phyloP scores from a whole-genome alignment of 2,113 vertebrate genomes.

The Cyprinodon variegatus region DNA sequence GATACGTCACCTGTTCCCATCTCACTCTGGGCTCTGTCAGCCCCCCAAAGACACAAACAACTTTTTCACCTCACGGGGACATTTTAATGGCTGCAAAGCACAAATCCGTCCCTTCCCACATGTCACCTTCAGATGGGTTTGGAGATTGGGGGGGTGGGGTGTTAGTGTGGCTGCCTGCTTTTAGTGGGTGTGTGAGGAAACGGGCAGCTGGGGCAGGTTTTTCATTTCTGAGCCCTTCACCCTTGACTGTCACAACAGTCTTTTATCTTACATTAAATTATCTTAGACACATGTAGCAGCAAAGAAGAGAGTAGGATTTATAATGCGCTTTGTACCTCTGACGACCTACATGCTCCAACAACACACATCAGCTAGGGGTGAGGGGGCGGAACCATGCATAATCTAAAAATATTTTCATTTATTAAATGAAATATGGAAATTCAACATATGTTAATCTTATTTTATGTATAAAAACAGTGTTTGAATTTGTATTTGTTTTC shows the following conservation, averaged over 20 bases:
- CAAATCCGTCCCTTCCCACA: constrained; percentile 74
- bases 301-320: constrained; percentile 68
- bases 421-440: too few relatives aligned
- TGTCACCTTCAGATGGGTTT: constrained; percentile 73
- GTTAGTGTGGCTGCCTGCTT: constrained; percentile 9
- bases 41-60: constrained; percentile 72
- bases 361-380: constrained; percentile 40
- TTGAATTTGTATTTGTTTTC: too few relatives aligned
- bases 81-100: constrained; percentile 74
- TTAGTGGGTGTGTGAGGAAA: constrained; percentile 28
- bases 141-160: constrained; percentile 32
- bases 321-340: constrained; percentile 67
- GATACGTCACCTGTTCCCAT: constrained; percentile 58
- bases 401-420: too few relatives aligned
- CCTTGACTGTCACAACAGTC: constrained; percentile 69
- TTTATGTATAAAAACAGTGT: too few relatives aligned
- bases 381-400: too few relatives aligned
- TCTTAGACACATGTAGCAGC: constrained; percentile 62
- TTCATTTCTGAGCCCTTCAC: constrained; percentile 71
- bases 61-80: constrained; percentile 70
- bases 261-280: constrained; percentile 78
- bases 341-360: constrained; percentile 40
- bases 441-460: too few relatives aligned
- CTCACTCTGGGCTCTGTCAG: constrained; percentile 62
- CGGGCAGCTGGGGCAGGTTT: constrained; percentile 62